phyloP scores from a whole-genome alignment of 2,113 vertebrate species.

The Nansenia antarctica region DNA sequence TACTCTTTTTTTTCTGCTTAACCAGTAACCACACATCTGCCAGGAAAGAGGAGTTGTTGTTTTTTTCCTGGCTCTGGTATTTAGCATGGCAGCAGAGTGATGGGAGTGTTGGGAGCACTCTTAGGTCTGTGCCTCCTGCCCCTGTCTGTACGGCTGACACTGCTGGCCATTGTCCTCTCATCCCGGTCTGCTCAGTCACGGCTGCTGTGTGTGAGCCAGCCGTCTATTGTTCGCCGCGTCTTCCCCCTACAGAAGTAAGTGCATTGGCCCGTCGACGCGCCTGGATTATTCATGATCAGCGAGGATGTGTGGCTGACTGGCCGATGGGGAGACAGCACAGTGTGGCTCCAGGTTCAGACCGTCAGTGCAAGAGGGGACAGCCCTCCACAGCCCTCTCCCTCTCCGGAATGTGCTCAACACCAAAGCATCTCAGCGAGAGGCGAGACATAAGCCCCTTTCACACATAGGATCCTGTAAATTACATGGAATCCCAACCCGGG shows the following conservation, averaged over 20 bases:
- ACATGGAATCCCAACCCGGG: too few relatives aligned
- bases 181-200: slow-evolving; percentile 63
- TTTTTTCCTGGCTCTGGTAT: slow-evolving; percentile 60
- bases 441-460: too few relatives aligned
- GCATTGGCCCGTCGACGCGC: slow-evolving; percentile 65
- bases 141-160: slow-evolving; percentile 61
- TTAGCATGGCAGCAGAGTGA: slow-evolving; percentile 55
- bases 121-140: slow-evolving; percentile 62
- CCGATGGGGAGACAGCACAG: slow-evolving; percentile 23
- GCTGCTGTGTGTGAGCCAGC: slow-evolving; percentile 63
- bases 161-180: slow-evolving; percentile 71
- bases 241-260: slow-evolving; percentile 67
- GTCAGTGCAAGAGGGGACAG: slow-evolving; percentile 54
- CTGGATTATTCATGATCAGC: slow-evolving; percentile 79
- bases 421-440: slow-evolving; percentile 7
- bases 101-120: slow-evolving; percentile 49
- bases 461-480: too few relatives aligned
- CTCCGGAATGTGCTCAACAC: slow-evolving; percentile 57
- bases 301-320: slow-evolving; percentile 72
- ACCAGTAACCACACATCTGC: slow-evolving; percentile 64
- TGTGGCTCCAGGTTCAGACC: slow-evolving; percentile 46
- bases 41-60: slow-evolving; percentile 50
- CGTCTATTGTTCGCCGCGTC: slow-evolving; percentile 74
- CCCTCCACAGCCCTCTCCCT: slow-evolving; percentile 43
- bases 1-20: slow-evolving; percentile 9